These are phyloP conservation scores for Phalanger gymnotis DNA, from an alignment of 2,797 vertebrate species.

Conservation along the genomic window DNA sequence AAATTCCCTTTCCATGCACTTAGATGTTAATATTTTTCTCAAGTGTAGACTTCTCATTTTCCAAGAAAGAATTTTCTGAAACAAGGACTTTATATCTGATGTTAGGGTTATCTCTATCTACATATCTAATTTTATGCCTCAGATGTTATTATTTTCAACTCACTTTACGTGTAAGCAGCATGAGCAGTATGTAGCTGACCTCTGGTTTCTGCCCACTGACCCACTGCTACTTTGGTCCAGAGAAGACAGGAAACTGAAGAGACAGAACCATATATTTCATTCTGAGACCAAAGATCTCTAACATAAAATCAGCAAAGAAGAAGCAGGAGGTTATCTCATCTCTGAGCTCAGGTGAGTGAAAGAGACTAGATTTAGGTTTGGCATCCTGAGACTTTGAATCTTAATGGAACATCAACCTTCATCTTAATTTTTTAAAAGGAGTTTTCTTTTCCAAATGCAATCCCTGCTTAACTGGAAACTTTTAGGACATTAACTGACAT, in stretches of 20 bases:
- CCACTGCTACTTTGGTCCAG: background rate
- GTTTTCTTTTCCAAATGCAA: background rate
- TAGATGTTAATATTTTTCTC: background rate
- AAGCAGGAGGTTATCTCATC: background rate
- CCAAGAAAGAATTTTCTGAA: conserved; percentile 7
- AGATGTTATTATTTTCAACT: background rate
- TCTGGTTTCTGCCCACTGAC: background rate
- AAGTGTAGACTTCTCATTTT: background rate
- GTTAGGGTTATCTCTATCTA: background rate
- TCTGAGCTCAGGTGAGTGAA: background rate
- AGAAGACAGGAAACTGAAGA: background rate
- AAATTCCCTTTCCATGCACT: background rate
- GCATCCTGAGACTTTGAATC: background rate
- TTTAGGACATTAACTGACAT: conserved; percentile 22
- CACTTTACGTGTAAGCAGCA: background rate
- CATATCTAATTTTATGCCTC: background rate
- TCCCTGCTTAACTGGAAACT: conserved; percentile 41
- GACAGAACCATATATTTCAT: background rate
- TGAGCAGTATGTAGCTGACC: background rate
- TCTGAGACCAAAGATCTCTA: no score
- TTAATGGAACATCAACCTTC: background rate
- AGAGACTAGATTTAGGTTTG: background rate
- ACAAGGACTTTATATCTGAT: background rate
- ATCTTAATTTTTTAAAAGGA: conserved; percentile 6
- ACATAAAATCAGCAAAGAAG: background rate